Percentiles rank a stretch among this genome's conserved stretches.
phyloP scores from a whole-genome alignment of 2,888 invertebrate genomes.

The Sceliomorpha sp. region DNA sequence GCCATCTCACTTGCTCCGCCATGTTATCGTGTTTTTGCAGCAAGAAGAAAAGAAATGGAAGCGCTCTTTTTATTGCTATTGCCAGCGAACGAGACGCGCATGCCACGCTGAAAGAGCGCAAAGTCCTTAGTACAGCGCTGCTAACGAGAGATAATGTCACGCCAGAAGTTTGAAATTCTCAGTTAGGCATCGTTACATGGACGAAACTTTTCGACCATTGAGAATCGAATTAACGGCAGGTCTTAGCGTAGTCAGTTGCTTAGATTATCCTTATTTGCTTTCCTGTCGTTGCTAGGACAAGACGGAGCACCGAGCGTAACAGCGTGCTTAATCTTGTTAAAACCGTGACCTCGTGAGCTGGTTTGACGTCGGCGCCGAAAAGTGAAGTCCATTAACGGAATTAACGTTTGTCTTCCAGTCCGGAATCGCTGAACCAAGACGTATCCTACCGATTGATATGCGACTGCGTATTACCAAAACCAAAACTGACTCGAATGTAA shows the following conservation, averaged over 20 bases:
- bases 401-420: slow-evolving; percentile 58
- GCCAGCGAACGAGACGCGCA: slow-evolving; percentile 2
- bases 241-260: slow-evolving; percentile 50
- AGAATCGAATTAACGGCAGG: slow-evolving; percentile 60
- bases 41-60: slow-evolving; percentile 10
- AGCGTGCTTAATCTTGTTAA: slow-evolving; percentile 60
- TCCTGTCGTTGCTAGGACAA: slow-evolving; percentile 49
- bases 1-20: slow-evolving; percentile 18
- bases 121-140: background rate
- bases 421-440: background rate
- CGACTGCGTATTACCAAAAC: background rate
- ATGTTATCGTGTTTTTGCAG: slow-evolving; percentile 13
- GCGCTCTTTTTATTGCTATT: slow-evolving; percentile 32
- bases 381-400: slow-evolving; percentile 66
- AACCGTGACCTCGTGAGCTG: slow-evolving; percentile 44
- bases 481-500: too few species aligned
- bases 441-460: background rate
- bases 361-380: slow-evolving; percentile 53
- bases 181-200: slow-evolving; percentile 9
- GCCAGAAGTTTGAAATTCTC: slow-evolving; percentile 9
- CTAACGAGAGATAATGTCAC: slow-evolving; percentile 48
- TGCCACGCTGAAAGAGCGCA: background rate
- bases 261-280: slow-evolving; percentile 66
- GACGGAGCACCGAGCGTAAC: slow-evolving; percentile 50
- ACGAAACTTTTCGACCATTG: slow-evolving; percentile 54